phyloP scores from a whole-genome alignment of 2,888 invertebrate genomes.

The Thumatha senex region DNA sequence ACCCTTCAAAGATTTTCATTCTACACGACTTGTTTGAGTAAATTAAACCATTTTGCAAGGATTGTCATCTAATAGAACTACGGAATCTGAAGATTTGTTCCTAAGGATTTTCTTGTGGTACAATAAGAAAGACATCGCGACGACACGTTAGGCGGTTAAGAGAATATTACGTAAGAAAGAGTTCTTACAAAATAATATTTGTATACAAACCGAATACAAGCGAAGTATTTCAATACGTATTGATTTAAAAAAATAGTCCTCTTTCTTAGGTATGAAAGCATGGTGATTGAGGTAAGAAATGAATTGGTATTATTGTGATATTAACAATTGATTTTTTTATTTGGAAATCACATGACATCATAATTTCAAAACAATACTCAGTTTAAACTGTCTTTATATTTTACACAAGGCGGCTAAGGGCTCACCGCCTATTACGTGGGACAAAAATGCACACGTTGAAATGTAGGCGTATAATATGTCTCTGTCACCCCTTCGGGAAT shows the following conservation, averaged over 20 bases:
- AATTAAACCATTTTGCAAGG: slow-evolving; percentile 29
- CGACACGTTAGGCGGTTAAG: slow-evolving; percentile 46
- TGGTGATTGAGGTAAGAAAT: slow-evolving; percentile 4
- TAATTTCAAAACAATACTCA: not conserved
- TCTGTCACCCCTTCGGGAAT: no score
- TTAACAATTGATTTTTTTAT: no score
- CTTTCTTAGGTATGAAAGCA: slow-evolving; percentile 19
- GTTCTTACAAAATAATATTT: slow-evolving; percentile 18
- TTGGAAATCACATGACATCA: not conserved
- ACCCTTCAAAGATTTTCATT: slow-evolving; percentile 22
- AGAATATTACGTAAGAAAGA: slow-evolving; percentile 56
- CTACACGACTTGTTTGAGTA: slow-evolving; percentile 22
- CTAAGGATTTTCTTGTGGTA: slow-evolving; percentile 36
- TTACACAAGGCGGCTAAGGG: no score
- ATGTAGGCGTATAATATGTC: no score
- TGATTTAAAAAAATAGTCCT: slow-evolving; percentile 48
- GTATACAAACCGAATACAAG: slow-evolving; percentile 45
- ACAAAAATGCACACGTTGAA: no score
- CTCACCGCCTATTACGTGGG: no score
- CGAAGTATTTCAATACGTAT: slow-evolving; percentile 53
- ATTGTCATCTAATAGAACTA: slow-evolving; percentile 29
- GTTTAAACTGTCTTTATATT: no score
- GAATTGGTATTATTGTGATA: not conserved
- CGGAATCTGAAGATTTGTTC: slow-evolving; percentile 33
- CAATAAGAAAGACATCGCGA: slow-evolving; percentile 39